Conservation (phyloP, 2,888 invertebrate genomes). For the Scaeva pyrastri region DNA sequence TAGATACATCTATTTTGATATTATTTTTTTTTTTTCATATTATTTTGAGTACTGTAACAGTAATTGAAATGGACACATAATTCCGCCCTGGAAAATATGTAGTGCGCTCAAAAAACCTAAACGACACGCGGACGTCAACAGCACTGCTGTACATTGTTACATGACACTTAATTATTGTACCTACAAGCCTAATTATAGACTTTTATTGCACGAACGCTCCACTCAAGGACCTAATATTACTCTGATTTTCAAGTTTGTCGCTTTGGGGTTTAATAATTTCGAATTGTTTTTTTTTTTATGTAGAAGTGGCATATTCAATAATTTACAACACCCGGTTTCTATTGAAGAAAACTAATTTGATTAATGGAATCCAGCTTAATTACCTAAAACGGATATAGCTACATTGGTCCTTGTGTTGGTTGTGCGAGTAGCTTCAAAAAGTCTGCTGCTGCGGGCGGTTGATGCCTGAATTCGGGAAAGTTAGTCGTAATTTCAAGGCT, state of each 20-base stretch:
- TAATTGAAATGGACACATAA: too few relatives aligned
- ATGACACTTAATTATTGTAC: not conserved
- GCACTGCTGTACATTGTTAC: not conserved
- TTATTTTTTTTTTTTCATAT: too few relatives aligned
- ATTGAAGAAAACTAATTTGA: slow-evolving; percentile 54
- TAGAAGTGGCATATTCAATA: slow-evolving; percentile 49
- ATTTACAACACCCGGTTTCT: slow-evolving; percentile 45
- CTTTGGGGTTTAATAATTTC: not conserved
- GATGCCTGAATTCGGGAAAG: not conserved
- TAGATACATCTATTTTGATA: too few relatives aligned
- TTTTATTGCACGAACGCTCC: slow-evolving; percentile 15
- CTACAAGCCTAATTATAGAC: slow-evolving; percentile 7
- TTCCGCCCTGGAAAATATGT: too few relatives aligned
- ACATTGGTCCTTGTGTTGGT: slow-evolving; percentile 39
- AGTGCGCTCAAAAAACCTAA: not conserved
- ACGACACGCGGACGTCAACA: not conserved
- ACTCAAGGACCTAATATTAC: slow-evolving; percentile 19
- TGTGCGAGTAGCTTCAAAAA: slow-evolving; percentile 14
- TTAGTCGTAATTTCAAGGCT: not conserved
- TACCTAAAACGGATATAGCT: slow-evolving; percentile 52
- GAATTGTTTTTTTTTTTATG: not conserved
- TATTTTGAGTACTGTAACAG: too few relatives aligned
- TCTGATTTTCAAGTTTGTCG: slow-evolving; percentile 39
- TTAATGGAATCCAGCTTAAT: slow-evolving; percentile 60
- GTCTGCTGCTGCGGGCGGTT: not conserved